Evolutionary conservation across 2,797 vertebrate genomes (phyloP).

Genomic region (Neopelma chrysocephalum): DNA sequence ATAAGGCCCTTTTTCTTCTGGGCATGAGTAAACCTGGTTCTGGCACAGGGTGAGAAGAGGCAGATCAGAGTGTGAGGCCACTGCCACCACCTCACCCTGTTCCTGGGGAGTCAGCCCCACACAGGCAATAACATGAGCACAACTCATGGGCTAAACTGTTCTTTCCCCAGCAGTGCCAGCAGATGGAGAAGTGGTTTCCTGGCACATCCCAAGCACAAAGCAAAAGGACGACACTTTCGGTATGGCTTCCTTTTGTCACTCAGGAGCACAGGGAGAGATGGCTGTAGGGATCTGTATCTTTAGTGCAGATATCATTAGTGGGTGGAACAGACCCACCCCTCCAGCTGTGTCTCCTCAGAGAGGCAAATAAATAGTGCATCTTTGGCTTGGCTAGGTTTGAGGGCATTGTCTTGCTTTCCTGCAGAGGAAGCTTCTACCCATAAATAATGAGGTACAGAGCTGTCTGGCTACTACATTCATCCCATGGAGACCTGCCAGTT

Average conservation of each 20-base stretch:
- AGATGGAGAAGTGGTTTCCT: neutral
- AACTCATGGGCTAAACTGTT: neutral
- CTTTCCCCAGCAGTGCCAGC: neutral
- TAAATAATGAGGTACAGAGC: neutral
- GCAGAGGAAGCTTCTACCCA: neutral
- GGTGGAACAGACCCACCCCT: neutral
- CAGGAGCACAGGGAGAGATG: neutral
- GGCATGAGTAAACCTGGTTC: neutral
- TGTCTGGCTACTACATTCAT: neutral
- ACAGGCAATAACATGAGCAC: neutral
- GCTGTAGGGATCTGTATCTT: neutral
- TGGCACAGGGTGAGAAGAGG: neutral
- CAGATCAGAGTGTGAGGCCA: neutral
- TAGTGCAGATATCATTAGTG: neutral
- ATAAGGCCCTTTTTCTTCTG: neutral
- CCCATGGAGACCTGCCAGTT: neutral
- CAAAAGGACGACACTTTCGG: neutral
- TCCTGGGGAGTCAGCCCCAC: fast-evolving
- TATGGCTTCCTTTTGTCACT: neutral
- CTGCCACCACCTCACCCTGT: neutral
- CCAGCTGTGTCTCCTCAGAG: neutral
- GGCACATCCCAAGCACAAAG: neutral
- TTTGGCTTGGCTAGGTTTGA: neutral
- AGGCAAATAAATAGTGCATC: neutral
- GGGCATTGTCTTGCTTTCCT: neutral